These are phyloP conservation scores for Odocoileus hemionus DNA, from an alignment of 2,113 vertebrate genomes.

Conservation along the genomic window DNA sequence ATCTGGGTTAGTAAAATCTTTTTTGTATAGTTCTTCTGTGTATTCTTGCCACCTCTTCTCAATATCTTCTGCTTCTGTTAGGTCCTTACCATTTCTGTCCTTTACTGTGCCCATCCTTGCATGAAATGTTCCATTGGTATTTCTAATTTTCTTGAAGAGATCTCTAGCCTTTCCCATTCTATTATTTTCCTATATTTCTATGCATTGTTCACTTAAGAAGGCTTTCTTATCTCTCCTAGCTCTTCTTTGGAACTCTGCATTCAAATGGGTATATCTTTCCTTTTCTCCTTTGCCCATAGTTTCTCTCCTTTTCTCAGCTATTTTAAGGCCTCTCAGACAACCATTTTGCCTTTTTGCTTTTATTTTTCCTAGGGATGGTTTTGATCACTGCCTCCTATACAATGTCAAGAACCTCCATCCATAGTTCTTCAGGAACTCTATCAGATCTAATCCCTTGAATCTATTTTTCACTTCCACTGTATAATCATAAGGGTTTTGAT, in stretches of 20 bases:
- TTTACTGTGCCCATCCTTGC: background rate
- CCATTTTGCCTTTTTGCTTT: background rate
- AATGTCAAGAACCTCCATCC: background rate
- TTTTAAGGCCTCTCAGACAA: background rate
- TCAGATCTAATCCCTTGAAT: background rate
- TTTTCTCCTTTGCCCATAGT: background rate
- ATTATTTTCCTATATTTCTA: background rate
- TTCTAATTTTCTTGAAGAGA: background rate
- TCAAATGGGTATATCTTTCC: background rate
- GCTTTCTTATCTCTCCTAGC: background rate
- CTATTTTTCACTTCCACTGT: background rate
- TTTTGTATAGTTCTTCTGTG: background rate
- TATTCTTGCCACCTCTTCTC: background rate
- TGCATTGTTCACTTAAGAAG: background rate
- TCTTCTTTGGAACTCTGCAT: background rate
- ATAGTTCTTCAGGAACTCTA: background rate
- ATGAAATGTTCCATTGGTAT: background rate
- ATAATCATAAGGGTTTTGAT: background rate
- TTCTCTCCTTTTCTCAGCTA: background rate
- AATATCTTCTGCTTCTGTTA: background rate
- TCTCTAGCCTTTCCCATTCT: background rate
- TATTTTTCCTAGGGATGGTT: background rate
- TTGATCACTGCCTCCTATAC: background rate
- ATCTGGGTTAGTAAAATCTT: background rate
- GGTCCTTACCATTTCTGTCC: background rate